phyloP scores from a whole-genome alignment of 1,140 invertebrate species.

The Tetramorium alpestre region DNA sequence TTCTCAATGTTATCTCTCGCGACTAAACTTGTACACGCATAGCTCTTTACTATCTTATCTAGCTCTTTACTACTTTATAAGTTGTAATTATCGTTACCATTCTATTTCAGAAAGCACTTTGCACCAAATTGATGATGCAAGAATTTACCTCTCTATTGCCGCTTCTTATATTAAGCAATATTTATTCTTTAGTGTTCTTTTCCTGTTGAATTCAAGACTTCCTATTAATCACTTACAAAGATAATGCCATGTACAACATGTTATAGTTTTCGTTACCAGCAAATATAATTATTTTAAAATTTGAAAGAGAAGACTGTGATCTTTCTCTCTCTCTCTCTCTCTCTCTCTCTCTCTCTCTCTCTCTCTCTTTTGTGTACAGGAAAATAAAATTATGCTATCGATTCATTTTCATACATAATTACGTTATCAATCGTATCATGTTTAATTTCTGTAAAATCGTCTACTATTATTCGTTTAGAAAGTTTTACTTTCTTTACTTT shows the following conservation, averaged over 20 bases:
- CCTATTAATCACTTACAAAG: neutral
- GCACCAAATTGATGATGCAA: neutral
- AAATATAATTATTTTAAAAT: constrained; percentile 1
- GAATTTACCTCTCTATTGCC: neutral
- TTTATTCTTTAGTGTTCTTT: neutral
- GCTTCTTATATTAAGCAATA: neutral
- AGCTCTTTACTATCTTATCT: neutral
- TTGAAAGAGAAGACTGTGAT: neutral
- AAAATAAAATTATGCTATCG: neutral
- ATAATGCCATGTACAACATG: neutral
- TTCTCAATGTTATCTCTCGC: constrained; percentile 57
- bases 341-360: neutral
- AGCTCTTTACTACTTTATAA: neutral
- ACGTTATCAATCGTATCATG: neutral
- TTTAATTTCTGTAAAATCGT: neutral
- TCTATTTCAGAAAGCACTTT: neutral
- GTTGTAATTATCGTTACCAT: neutral
- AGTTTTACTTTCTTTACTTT: neutral
- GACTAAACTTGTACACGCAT: constrained; percentile 49
- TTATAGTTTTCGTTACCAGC: neutral
- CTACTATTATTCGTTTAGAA: neutral
- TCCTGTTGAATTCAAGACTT: neutral
- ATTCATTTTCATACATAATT: neutral
- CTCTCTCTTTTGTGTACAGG: neutral
- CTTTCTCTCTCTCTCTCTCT: neutral